These are phyloP conservation scores for Epicauta chinensis DNA, from an alignment of 1,140 invertebrate genomes.

Conservation along the genomic window DNA sequence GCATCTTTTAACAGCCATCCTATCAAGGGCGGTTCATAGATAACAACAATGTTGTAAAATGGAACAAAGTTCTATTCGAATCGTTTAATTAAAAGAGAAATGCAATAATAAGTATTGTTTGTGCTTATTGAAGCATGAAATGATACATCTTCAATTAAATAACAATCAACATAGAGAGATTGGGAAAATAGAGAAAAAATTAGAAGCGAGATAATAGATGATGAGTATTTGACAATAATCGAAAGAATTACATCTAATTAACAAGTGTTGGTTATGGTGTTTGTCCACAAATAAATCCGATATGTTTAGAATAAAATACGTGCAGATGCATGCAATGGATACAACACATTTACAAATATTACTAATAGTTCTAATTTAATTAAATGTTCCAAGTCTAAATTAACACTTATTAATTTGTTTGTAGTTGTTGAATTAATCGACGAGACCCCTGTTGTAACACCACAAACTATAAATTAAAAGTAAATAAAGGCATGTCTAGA, in stretches of 20 bases:
- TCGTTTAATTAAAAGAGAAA: too few relatives aligned
- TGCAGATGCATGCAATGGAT: too few relatives aligned
- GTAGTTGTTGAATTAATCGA: conserved; percentile 15
- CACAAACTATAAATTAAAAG: conserved; percentile 5
- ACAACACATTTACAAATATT: conserved; percentile 20
- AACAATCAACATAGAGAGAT: too few relatives aligned
- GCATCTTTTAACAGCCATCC: too few relatives aligned
- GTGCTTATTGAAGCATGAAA: too few relatives aligned
- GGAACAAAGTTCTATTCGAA: too few relatives aligned
- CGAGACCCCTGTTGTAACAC: background rate
- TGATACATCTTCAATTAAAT: too few relatives aligned
- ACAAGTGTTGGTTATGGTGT: conserved; percentile 18
- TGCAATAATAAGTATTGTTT: too few relatives aligned
- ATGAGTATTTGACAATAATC: too few relatives aligned
- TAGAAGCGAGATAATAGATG: background rate
- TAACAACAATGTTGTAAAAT: too few relatives aligned
- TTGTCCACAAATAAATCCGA: conserved; percentile 20
- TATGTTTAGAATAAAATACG: conserved; percentile 1
- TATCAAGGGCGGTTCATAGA: too few relatives aligned
- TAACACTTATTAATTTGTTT: conserved; percentile 29
- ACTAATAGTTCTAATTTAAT: conserved; percentile 30
- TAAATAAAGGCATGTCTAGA: background rate
- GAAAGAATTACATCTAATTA: conserved; percentile 20
- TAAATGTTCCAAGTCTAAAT: conserved; percentile 19
- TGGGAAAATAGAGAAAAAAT: too few relatives aligned